Evolutionary conservation across 2,797 vertebrate genomes (phyloP).

Genomic region (Craterocephalus amniculus): DNA sequence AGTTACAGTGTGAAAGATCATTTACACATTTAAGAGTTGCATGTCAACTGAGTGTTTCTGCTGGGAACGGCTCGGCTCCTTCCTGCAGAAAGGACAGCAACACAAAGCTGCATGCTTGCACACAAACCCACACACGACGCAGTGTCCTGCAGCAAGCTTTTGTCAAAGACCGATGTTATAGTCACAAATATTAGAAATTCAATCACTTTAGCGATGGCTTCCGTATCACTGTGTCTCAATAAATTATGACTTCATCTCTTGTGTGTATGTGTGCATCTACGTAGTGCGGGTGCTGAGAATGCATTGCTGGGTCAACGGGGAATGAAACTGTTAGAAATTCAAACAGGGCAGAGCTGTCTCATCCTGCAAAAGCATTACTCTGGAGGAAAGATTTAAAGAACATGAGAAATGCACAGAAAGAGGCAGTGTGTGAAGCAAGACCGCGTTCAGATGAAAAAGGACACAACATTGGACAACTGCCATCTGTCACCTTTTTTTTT

Average conservation of each 20-base stretch:
- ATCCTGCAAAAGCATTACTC: conserved; percentile 24
- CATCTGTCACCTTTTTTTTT: conserved; percentile 31
- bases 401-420: conserved; percentile 10
- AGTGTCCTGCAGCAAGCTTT: conserved; percentile 33
- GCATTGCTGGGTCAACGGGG: conserved; percentile 61
- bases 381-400: conserved; percentile 19
- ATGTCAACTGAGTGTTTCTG: conserved; percentile 16
- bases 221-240: conserved; percentile 42
- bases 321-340: conserved; percentile 59
- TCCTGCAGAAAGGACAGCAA: neutral
- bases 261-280: conserved; percentile 16
- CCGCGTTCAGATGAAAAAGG: conserved; percentile 18
- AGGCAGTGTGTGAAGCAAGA: conserved; percentile 22
- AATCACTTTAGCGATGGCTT: conserved; percentile 67
- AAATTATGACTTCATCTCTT: conserved; percentile 48
- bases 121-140: conserved; percentile 18
- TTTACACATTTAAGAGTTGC: conserved; percentile 35
- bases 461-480: conserved; percentile 13
- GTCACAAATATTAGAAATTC: conserved; percentile 75
- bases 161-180: conserved; percentile 65
- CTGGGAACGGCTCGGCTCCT: neutral
- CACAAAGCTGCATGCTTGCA: neutral
- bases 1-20: conserved; percentile 37
- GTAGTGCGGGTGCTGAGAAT: conserved; percentile 24
- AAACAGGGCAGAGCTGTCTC: conserved; percentile 52